Evolutionary conservation across 2,113 vertebrate species (phyloP).

Genomic region (Grus americana): DNA sequence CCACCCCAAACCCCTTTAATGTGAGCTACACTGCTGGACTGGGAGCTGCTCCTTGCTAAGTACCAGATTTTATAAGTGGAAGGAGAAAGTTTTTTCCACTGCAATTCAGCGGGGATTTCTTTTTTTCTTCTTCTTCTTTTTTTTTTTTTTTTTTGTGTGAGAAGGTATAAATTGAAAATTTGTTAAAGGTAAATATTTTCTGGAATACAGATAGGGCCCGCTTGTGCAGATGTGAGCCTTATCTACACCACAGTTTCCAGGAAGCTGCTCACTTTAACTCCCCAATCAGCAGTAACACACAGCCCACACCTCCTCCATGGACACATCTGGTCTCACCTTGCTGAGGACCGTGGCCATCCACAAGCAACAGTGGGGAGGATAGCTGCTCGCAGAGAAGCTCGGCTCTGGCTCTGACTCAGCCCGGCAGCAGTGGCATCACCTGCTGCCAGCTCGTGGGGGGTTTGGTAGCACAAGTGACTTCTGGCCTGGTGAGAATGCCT

Average conservation of each 20-base stretch:
- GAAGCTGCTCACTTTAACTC: neutral
- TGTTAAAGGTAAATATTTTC: neutral
- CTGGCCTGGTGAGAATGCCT: neutral
- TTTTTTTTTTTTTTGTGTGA: neutral
- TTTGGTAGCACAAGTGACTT: neutral
- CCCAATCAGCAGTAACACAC: neutral
- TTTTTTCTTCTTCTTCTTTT: neutral
- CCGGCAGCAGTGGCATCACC: neutral
- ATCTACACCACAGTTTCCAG: neutral
- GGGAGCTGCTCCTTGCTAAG: neutral
- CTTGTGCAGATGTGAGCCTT: neutral
- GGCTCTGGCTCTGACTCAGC: neutral
- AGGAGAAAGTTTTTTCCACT: neutral
- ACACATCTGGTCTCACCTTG: neutral
- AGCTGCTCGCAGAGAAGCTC: neutral
- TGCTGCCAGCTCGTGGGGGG: neutral
- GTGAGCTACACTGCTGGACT: neutral
- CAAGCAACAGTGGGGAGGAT: fast-evolving
- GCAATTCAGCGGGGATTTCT: neutral
- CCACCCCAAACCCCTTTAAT: neutral
- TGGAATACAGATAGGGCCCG: neutral
- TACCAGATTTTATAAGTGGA: neutral
- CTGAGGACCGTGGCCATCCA: neutral
- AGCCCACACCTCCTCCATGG: neutral
- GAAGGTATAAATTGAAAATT: neutral